Evolutionary conservation across 2,888 invertebrate genomes (phyloP), one percentile per base, ranked within the genome.

Genomic region (Chouioia cunea): DNA sequence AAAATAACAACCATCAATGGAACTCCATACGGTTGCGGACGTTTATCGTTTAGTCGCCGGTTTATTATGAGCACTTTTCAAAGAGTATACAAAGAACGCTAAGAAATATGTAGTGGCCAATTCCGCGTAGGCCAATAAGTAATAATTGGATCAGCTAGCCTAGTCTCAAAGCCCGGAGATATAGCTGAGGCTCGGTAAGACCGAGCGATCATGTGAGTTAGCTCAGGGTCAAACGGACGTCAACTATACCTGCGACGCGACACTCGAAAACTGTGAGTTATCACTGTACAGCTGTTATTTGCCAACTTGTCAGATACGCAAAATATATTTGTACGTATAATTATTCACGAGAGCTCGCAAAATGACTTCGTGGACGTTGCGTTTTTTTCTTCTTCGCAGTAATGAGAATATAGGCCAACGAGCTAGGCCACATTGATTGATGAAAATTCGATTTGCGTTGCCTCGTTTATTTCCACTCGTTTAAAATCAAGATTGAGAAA

Each of bases 181-280:
- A 14, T 14, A 12, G 54, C 54, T 23, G 15, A 2, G 22, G 20
- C 22, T 22, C 6, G 15, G 53, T 14, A 6, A 8, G 56, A 16
- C 43, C 20, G 43, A 36, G 18, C 36, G 10, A 27, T 0, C 27
- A 16, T 16, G 8, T n/a, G 56, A 56, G 27, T 36, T 36, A 16
- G 46, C 58, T 60, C 59, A 59, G 58, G 58, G 65, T 16, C 44
- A 44, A 23, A 44, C 22, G 56, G 36, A 64, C 59, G 48, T 52
- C 47, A 46, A 23, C 44, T 46, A 12, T 50, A n/a, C 27, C 36
- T 6, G 36, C 36, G 27, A 6, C 27, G 27, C 50, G 46, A 58
- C 12, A 65, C 65, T 72, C 65, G 65, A 68, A 36, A 72, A 65
- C 72, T 69, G n/a, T n/a, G 72, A 72, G 63, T 69, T 69, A 72